phyloP scores from a whole-genome alignment of 1,140 invertebrate species.

The Achatina immaculata region DNA sequence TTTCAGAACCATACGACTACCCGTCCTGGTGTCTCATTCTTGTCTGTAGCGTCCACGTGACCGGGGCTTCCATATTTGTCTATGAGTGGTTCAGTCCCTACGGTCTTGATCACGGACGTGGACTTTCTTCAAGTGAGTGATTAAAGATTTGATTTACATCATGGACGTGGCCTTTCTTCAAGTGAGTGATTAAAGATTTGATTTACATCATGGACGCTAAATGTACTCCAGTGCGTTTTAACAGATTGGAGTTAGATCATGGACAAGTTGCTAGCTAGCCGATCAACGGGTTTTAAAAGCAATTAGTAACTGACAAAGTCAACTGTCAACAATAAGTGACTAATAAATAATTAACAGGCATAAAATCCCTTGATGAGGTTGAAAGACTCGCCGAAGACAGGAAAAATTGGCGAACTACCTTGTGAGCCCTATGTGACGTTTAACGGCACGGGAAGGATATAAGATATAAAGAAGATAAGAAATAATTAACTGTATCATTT shows the following conservation, averaged over 20 bases:
- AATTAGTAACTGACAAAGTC: too few relatives aligned
- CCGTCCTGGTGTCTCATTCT: constrained; percentile 98
- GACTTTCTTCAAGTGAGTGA: constrained; percentile 68
- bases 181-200: constrained; percentile 57
- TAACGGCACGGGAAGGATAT: too few relatives aligned
- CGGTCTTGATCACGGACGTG: constrained; percentile 64
- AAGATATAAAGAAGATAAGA: too few relatives aligned
- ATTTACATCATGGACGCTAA: constrained; percentile 55
- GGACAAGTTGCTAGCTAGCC: constrained; percentile 51
- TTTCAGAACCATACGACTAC: constrained; percentile 94
- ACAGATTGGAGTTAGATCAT: constrained; percentile 41
- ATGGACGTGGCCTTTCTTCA: constrained; percentile 64
- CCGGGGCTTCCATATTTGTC: constrained; percentile 95
- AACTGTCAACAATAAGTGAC: too few relatives aligned
- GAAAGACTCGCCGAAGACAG: too few relatives aligned
- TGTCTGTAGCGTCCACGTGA: constrained; percentile 96
- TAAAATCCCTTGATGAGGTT: too few relatives aligned
- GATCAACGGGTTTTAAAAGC: too few relatives aligned
- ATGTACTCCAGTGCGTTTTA: constrained; percentile 68
- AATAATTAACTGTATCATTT: too few relatives aligned
- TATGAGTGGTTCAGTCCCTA: constrained; percentile 86
- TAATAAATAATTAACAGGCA: too few relatives aligned
- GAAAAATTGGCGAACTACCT: too few relatives aligned
- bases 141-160: constrained; percentile 36
- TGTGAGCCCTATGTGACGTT: too few relatives aligned